Base-by-base conservation (phyloP, 2,113 vertebrate species). In the Tachysurus fulvidraco region DNA sequence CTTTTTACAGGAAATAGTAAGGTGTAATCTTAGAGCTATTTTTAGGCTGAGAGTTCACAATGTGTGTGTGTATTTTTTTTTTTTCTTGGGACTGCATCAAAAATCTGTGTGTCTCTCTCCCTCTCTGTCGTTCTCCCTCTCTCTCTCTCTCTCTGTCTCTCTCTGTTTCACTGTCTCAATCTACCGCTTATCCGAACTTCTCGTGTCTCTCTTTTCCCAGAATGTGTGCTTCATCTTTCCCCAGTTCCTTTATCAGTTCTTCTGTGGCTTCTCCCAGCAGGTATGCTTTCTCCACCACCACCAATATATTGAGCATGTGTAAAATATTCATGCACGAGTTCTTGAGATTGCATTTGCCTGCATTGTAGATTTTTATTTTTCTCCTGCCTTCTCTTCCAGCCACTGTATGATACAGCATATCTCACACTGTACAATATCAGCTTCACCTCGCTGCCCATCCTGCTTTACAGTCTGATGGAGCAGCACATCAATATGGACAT, bases 231-330 rank as follows among this genome's bases (percentile, higher is more conserved):
- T 99, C 95, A 99, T 99, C 91, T 99, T 99, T 92, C 98, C 98
- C 69, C 98, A 99, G 94, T 99, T 99, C 95, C 96, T 99, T 57
- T 99, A 99, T 95, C 98, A 99, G 95, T 99, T 99, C 95, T 99
- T 99, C 95, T 99, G 98, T 91, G 98, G 98, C 84, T 99, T 99
- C 94, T 99, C 98, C 80, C 98, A 99, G 89, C 98, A 99, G 96
- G 98, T 99, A 91, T 83, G 91, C 95, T 59, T 23, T 83, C 36
- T 36, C 36, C 81, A 50, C 5, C 46, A 79, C 1, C 78, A 7
- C 4, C 2, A 9, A 0, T 67, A 21, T 41, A 21, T 7, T 7
- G 6, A 83, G 57, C 76, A 50, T 65, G 41, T 78, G 11, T 28
- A 64, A 17, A 50, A 11, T 10, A 25, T n/a, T 28, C 28, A 41